phyloP scores from a whole-genome alignment of 1,140 invertebrate species.

The Lerema accius region DNA sequence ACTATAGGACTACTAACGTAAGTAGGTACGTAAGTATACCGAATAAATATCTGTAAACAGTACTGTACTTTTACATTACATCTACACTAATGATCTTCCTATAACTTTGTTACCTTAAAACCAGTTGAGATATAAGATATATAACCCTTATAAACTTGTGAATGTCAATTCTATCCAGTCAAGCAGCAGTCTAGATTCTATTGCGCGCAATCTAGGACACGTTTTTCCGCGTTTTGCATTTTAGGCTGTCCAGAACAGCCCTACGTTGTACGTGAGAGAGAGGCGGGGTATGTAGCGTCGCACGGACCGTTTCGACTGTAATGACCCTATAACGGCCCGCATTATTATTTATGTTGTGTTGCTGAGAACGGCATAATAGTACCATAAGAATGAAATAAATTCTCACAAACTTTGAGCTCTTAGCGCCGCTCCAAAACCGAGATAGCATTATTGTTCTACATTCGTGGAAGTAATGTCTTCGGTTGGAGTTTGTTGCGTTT shows the following conservation, averaged over 20 bases:
- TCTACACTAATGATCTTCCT: too few relatives aligned
- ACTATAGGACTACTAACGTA: too few relatives aligned
- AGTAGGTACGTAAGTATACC: too few relatives aligned
- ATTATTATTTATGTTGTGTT: slow-evolving; percentile 82
- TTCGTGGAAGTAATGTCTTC: slow-evolving; percentile 25
- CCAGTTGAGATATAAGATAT: too few relatives aligned
- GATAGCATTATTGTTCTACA: slow-evolving; percentile 52
- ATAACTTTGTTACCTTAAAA: too few relatives aligned
- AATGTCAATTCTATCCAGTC: too few relatives aligned
- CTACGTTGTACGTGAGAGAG: slow-evolving; percentile 54
- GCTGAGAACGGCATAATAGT: slow-evolving; percentile 78
- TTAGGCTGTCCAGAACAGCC: slow-evolving; percentile 19
- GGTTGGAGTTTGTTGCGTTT: slow-evolving; percentile 14
- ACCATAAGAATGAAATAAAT: slow-evolving; percentile 80
- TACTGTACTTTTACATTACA: too few relatives aligned
- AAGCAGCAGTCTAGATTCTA: too few relatives aligned
- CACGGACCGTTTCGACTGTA: slow-evolving; percentile 64
- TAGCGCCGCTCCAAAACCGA: slow-evolving; percentile 61
- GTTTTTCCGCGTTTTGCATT: background rate
- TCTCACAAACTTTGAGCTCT: slow-evolving; percentile 73
- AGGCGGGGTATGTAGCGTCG: slow-evolving; percentile 57
- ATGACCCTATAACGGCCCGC: slow-evolving; percentile 76
- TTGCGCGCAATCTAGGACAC: too few relatives aligned
- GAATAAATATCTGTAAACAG: too few relatives aligned
- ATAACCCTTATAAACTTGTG: too few relatives aligned